Evolutionary conservation across 2,113 vertebrate species (phyloP).

Genomic region (Phalacrocorax brasilianus): DNA sequence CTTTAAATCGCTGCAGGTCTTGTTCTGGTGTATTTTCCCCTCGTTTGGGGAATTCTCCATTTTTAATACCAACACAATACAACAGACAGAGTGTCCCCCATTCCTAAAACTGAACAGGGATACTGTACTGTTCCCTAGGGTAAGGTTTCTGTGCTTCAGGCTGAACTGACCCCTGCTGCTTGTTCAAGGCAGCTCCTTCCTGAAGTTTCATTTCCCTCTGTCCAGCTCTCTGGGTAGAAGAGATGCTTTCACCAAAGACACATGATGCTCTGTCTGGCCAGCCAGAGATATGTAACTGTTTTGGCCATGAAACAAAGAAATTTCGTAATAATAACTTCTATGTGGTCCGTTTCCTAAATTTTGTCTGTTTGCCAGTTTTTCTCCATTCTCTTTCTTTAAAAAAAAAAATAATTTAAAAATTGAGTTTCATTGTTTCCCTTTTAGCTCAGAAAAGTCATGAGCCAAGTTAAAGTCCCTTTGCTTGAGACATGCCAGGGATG

Average conservation of each 20-base stretch:
- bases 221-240: background rate
- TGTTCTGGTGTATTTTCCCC: background rate
- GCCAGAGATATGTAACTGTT: background rate
- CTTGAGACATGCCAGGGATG: background rate
- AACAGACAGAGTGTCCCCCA: background rate
- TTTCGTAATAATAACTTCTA: conserved; percentile 42
- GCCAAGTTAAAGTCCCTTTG: background rate
- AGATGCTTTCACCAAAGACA: conserved; percentile 1
- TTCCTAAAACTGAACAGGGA: background rate
- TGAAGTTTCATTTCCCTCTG: background rate
- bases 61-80: background rate
- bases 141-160: background rate
- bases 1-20: background rate
- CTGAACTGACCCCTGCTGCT: background rate
- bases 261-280: background rate
- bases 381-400: background rate
- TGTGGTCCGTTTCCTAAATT: background rate
- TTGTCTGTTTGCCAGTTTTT: background rate
- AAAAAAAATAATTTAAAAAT: background rate
- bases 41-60: background rate
- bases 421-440: conserved; percentile 7
- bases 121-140: background rate
- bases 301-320: conserved; percentile 35
- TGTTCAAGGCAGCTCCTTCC: background rate
- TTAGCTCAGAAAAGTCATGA: conserved; percentile 12